Conservation (phyloP, 2,113 vertebrate species). For the Centropus unirufus region DNA sequence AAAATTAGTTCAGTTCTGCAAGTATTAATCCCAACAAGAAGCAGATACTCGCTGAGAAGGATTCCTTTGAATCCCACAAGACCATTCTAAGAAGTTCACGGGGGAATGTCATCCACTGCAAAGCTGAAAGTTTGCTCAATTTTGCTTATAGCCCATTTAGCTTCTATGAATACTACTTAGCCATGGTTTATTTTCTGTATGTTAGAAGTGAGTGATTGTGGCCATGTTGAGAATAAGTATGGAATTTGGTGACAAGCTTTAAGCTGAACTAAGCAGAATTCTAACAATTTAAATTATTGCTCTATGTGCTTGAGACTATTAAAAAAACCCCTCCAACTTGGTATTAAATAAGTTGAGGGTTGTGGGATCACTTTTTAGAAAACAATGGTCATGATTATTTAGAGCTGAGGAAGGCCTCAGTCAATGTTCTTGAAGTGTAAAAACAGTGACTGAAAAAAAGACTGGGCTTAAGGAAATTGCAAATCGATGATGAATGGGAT, state of each 20-base stretch:
- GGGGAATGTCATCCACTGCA: neutral
- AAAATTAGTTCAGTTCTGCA: neutral
- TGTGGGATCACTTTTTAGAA: too few relatives aligned
- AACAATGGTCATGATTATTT: too few relatives aligned
- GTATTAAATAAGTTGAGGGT: neutral
- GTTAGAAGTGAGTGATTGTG: neutral
- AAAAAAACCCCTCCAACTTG: neutral
- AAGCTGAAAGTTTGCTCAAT: neutral
- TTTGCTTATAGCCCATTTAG: neutral
- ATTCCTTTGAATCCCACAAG: neutral
- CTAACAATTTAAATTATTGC: neutral
- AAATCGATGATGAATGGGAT: too few relatives aligned
- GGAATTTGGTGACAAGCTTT: neutral
- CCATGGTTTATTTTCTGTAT: fast-evolving
- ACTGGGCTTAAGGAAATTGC: too few relatives aligned
- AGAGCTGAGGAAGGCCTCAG: too few relatives aligned
- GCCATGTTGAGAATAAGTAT: neutral
- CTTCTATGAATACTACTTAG: neutral
- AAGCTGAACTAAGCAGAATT: neutral
- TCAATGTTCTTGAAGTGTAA: too few relatives aligned
- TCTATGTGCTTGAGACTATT: neutral
- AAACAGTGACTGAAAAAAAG: too few relatives aligned
- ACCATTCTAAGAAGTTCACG: neutral
- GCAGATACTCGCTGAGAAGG: neutral
- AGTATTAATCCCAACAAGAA: neutral